Evolutionary conservation across 2,113 vertebrate genomes (phyloP), one percentile per base, ranked within the genome.

Genomic region (Chlorodrepanis virens): DNA sequence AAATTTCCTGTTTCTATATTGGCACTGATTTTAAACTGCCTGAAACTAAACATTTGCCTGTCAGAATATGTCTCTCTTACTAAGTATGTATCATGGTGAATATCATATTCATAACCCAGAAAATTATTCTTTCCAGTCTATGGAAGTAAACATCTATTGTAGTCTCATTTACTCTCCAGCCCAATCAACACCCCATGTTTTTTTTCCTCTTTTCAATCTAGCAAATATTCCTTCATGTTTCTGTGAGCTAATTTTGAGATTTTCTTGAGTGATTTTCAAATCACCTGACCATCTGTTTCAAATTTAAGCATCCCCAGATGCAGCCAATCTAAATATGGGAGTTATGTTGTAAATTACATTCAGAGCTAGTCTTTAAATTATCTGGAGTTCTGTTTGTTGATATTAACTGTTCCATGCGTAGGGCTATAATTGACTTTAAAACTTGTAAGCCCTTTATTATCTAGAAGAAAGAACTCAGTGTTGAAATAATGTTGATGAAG

Each of bases 231-330:
- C 29, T 94, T 74, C 79, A 27, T 70, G 39, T 81, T 59, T 9
- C 29, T 69, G 11, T 79, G 65, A 92, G 83, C 17, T 93, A 69
- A 82, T 94, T 93, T 93, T n/a, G 31, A 89, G 83, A 68, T 92
- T 92, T 96, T 82, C 93, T 93, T 89, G 64, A 93, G 49, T 72
- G 72, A 82, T 92, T 94, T 96, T 94, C 64, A 94, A 95, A 93
- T 96, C 95, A 96, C 91, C 89, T 96, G 96, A 87, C 95, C 92
- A 96, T 93, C 92, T 96, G 95, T 93, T 95, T 92, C 90, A 91
- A 75, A 94, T 96, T 87, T 82, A 90, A 94, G 12, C 53, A 72
- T 76, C 83, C 37, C 57, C 72, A 79, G 60, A 88, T 68, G 65
- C 57, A 92, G 23, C 69, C 70, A 94, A 33, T 89, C 83, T 84